Evolutionary conservation across 2,888 invertebrate genomes (phyloP).

Genomic region (Tuberolachnus salignus): DNA sequence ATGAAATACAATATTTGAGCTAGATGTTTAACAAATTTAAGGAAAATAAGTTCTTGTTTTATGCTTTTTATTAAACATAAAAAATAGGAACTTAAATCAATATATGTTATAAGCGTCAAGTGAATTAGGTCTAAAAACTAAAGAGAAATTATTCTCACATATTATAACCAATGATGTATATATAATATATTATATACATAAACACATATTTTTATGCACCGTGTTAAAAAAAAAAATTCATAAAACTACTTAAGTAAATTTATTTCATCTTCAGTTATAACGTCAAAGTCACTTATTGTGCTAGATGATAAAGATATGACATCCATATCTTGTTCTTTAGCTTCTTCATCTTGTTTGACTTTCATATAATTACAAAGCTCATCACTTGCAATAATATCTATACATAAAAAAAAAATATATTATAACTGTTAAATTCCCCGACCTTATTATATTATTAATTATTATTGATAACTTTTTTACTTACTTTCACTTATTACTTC

Average conservation of each 20-base stretch:
- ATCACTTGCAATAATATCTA: conserved; percentile 20
- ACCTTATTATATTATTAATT: background rate
- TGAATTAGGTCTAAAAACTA: conserved; percentile 26
- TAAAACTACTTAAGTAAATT: conserved; percentile 38
- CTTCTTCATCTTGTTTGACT: conserved; percentile 35
- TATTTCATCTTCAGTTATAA: conserved; percentile 50
- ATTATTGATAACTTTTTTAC: no score
- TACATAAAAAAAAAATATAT: background rate
- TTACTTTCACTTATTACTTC: conserved; percentile 27
- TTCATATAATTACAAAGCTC: background rate
- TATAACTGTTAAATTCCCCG: background rate
- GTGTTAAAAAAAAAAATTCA: conserved; percentile 7
- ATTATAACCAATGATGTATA: conserved; percentile 11
- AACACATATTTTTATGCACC: conserved; percentile 8
- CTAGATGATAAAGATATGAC: conserved; percentile 47
- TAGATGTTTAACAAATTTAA: conserved; percentile 16
- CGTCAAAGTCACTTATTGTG: conserved; percentile 51
- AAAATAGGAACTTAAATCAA: conserved; percentile 47
- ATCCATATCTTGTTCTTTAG: conserved; percentile 38
- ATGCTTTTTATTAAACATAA: conserved; percentile 40
- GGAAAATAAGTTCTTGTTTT: conserved; percentile 34
- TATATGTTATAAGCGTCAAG: conserved; percentile 43
- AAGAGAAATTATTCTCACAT: conserved; percentile 40
- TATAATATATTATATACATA: no score
- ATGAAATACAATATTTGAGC: conserved; percentile 16